Percentiles rank a stretch among this genome's conserved stretches.
phyloP scores from a whole-genome alignment of 2,113 vertebrate species.

The Poeciliopsis occidentalis region DNA sequence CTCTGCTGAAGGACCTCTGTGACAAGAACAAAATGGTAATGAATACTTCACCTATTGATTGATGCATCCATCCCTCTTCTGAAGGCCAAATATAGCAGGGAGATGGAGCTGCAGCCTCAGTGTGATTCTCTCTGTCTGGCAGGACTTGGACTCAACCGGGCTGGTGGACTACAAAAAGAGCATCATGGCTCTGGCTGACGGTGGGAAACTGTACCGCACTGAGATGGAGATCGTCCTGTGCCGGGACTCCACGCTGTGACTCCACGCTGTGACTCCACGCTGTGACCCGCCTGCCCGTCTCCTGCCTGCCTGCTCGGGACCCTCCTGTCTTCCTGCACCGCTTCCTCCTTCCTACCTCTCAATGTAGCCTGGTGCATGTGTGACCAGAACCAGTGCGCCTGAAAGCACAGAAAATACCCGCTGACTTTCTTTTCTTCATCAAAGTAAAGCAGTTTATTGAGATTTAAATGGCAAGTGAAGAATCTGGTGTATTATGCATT shows the following conservation, averaged over 20 bases:
- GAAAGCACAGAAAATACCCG: conserved; percentile 46
- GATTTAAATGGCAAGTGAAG: conserved; percentile 28
- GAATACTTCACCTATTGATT: conserved; percentile 58
- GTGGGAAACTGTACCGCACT: conserved; percentile 92
- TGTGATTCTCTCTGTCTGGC: conserved; percentile 18
- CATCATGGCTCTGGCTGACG: conserved; percentile 93
- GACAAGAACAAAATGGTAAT: conserved; percentile 80
- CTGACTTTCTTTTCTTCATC: conserved; percentile 31
- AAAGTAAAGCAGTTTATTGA: conserved; percentile 31
- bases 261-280: conserved; percentile 74
- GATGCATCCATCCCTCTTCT: conserved; percentile 49
- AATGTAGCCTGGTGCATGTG: conserved; percentile 76
- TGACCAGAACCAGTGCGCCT: conserved; percentile 62
- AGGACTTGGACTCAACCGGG: conserved; percentile 88
- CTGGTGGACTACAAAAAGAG: conserved; percentile 89
- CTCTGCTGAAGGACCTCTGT: conserved; percentile 76
- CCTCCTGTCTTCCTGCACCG: conserved; percentile 19
- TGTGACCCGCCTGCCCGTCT: conserved; percentile 77
- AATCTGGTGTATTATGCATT: conserved; percentile 49
- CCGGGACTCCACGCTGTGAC: conserved; percentile 87
- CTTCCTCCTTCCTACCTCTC: conserved; percentile 52
- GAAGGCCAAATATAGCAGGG: conserved; percentile 55
- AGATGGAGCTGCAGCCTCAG: conserved; percentile 7
- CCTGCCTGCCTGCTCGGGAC: conserved; percentile 35
- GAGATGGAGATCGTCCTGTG: conserved; percentile 97